A percentile compares a stretch with the other conserved stretches of the same genome.
phyloP scores from a whole-genome alignment of 2,888 invertebrate genomes.

The Aspidiotus destructor region DNA sequence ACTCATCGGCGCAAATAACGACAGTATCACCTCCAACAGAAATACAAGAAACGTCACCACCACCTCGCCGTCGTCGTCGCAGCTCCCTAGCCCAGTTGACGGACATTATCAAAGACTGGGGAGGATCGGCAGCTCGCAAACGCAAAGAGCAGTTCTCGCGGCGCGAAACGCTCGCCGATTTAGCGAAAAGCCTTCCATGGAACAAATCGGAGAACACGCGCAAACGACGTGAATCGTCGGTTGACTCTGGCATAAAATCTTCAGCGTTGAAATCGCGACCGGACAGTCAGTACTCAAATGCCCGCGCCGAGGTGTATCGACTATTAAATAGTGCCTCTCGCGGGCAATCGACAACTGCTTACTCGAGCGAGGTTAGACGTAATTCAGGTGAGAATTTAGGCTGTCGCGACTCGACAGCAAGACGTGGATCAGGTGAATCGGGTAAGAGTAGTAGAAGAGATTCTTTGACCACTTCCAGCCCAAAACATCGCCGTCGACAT shows the following conservation, averaged over 20 bases:
- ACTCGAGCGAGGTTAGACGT: slow-evolving; percentile 40
- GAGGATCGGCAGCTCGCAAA: slow-evolving; percentile 51
- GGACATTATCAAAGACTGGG: slow-evolving; percentile 80
- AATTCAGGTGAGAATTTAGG: slow-evolving; percentile 52
- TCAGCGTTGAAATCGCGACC: slow-evolving; percentile 59
- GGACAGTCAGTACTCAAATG: slow-evolving; percentile 49
- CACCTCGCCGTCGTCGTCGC: slow-evolving; percentile 56
- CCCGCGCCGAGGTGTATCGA: slow-evolving; percentile 56
- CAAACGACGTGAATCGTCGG: slow-evolving; percentile 78
- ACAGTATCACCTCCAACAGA: slow-evolving; percentile 69
- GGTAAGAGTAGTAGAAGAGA: slow-evolving; percentile 48
- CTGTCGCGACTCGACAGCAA: slow-evolving; percentile 52
- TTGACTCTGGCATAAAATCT: slow-evolving; percentile 71
- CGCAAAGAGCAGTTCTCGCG: slow-evolving; percentile 60
- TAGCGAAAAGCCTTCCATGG: slow-evolving; percentile 77
- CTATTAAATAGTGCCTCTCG: slow-evolving; percentile 61
- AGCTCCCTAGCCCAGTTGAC: slow-evolving; percentile 81
- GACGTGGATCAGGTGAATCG: slow-evolving; percentile 57
- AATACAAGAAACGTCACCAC: slow-evolving; percentile 60
- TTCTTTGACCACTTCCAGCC: slow-evolving; percentile 46
- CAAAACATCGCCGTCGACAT: slow-evolving; percentile 35
- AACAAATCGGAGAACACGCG: slow-evolving; percentile 53
- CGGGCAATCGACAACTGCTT: slow-evolving; percentile 45
- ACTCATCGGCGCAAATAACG: slow-evolving; percentile 84
- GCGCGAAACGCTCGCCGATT: slow-evolving; percentile 76